Conservation (phyloP, 2,113 vertebrate species). For the Acrocephalus kingi region DNA sequence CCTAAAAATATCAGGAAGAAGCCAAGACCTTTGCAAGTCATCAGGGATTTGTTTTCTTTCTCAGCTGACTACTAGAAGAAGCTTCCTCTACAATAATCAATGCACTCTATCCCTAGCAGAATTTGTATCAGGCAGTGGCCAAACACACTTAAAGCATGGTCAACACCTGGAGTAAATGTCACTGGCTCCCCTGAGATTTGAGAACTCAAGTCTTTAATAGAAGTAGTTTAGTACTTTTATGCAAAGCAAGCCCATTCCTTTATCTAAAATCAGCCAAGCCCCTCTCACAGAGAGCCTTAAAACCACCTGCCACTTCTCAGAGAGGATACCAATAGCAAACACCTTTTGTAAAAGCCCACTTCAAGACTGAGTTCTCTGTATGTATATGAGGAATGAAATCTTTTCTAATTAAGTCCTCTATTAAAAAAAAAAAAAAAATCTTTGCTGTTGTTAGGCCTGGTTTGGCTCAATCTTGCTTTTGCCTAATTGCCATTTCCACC, state of each 20-base stretch:
- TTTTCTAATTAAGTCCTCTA: not conserved
- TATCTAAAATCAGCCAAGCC: not conserved
- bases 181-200: not conserved
- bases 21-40: not conserved
- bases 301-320: not conserved
- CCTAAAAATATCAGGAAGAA: not conserved
- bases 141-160: not conserved
- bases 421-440: not conserved
- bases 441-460: not conserved
- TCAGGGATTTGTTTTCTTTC: not conserved
- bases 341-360: not conserved
- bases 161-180: slow-evolving; percentile 8
- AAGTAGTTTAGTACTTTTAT: not conserved
- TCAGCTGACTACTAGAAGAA: not conserved
- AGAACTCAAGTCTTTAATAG: not conserved
- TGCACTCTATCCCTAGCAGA: not conserved
- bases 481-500: not conserved
- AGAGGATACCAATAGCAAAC: not conserved
- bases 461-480: not conserved
- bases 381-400: not conserved
- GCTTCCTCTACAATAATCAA: not conserved
- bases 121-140: not conserved
- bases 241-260: not conserved
- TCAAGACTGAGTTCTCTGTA: not conserved
- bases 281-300: not conserved